A percentile compares a stretch with the other conserved stretches of the same genome.
These are phyloP conservation scores for Perdita meconis DNA, from an alignment of 2,888 invertebrate genomes.

Conservation along the genomic window DNA sequence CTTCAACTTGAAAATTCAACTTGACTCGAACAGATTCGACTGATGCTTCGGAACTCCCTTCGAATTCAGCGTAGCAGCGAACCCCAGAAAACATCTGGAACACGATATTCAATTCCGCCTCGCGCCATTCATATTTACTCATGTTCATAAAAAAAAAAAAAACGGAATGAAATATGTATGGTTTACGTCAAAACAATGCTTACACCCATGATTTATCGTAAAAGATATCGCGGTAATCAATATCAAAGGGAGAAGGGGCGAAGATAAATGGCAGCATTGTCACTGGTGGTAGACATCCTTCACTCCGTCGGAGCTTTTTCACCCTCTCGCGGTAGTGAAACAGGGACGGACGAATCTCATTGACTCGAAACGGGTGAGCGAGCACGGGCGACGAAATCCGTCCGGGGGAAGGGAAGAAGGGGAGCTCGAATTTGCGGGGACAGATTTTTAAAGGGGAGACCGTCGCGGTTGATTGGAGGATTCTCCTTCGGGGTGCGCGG, in stretches of 20 bases:
- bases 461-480: conserved; percentile 8
- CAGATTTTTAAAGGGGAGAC: conserved; percentile 24
- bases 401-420: background rate
- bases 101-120: too few species aligned
- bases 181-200: background rate
- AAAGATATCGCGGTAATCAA: conserved; percentile 4
- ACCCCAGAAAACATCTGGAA: too few species aligned
- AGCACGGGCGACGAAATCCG: conserved; percentile 5
- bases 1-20: too few species aligned
- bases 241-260: conserved; percentile 1
- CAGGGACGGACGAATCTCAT: conserved; percentile 33
- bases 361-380: conserved; percentile 36
- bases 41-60: too few species aligned
- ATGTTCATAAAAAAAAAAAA: too few species aligned
- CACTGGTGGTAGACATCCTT: conserved; percentile 19
- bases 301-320: conserved; percentile 13
- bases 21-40: too few species aligned
- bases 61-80: too few species aligned
- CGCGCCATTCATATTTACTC: background rate
- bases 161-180: too few species aligned
- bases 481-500: background rate
- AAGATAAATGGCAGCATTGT: conserved; percentile 31
- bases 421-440: conserved; percentile 15
- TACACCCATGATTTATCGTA: conserved; percentile 6
- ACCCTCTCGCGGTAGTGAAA: conserved; percentile 12